Percentiles rank a stretch among this genome's conserved stretches.
Evolutionary conservation across 1,140 invertebrate species (phyloP).

Genomic region (Sycophaga agraensis): DNA sequence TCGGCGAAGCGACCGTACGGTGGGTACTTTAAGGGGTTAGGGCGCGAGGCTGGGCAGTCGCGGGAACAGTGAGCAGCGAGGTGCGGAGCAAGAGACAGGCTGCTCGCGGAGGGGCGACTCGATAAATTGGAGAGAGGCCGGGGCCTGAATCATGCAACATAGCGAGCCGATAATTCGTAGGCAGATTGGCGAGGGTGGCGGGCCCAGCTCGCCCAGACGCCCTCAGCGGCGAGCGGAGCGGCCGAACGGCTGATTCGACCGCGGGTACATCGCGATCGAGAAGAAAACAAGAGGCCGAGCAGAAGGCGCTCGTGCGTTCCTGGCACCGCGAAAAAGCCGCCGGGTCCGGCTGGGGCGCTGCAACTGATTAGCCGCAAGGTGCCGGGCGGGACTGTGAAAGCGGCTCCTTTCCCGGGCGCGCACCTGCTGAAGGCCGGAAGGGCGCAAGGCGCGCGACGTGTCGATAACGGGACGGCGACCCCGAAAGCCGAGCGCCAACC

Average conservation of each 20-base stretch:
- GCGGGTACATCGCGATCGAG: background rate
- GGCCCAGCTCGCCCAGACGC: no score
- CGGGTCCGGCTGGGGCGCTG: background rate
- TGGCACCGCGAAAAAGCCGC: background rate
- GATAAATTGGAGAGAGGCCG: background rate
- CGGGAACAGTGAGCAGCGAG: slow-evolving; percentile 44
- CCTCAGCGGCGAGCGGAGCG: no score
- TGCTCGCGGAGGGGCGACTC: background rate
- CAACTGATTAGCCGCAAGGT: slow-evolving; percentile 1
- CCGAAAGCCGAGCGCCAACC: slow-evolving; percentile 5
- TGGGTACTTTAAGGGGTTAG: no score
- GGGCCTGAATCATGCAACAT: background rate
- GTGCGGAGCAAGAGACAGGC: slow-evolving; percentile 41
- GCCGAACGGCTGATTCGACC: background rate
- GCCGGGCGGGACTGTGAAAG: background rate
- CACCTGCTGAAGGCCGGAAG: background rate
- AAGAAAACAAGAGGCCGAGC: background rate
- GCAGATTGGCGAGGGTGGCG: no score
- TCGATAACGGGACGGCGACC: slow-evolving; percentile 27
- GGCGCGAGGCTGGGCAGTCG: no score
- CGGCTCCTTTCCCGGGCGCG: background rate
- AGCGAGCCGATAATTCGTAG: background rate
- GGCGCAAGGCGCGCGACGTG: background rate
- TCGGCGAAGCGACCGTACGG: no score
- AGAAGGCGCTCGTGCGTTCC: background rate